Percentiles rank a stretch among this genome's conserved stretches.
Evolutionary conservation across 2,113 vertebrate species (phyloP).

Genomic region (Crotalus tigris): DNA sequence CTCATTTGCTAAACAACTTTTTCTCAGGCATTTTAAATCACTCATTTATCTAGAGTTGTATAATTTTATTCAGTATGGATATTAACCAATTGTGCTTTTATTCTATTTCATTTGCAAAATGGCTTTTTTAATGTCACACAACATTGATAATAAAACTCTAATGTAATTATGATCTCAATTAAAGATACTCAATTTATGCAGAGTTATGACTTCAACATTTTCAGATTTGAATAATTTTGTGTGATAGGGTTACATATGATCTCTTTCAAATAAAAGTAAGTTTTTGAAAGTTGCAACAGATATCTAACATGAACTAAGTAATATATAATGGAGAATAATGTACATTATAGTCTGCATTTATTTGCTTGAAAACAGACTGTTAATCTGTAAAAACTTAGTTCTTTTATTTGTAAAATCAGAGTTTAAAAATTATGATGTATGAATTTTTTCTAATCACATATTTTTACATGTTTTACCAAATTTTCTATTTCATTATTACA

Average conservation of each 20-base stretch:
- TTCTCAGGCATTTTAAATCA: conserved; percentile 9
- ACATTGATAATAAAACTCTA: conserved; percentile 36
- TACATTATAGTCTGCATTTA: background rate
- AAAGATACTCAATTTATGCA: conserved; percentile 8
- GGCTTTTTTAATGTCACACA: conserved; percentile 23
- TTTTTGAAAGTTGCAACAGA: background rate
- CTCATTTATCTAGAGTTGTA: conserved; percentile 26
- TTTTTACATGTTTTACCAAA: background rate
- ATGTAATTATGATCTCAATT: conserved; percentile 35
- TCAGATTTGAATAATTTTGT: background rate
- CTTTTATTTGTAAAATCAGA: background rate
- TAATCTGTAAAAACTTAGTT: background rate
- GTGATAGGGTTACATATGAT: background rate
- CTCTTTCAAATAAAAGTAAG: background rate
- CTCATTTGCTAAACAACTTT: background rate
- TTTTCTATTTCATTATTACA: background rate
- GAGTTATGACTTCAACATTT: background rate
- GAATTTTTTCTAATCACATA: background rate
- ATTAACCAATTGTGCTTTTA: conserved; percentile 35
- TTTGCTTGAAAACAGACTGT: background rate
- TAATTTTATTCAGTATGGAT: conserved; percentile 27
- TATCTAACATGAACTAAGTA: background rate
- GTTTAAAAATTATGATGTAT: background rate
- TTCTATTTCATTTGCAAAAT: conserved; percentile 30
- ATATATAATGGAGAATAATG: background rate